Base-by-base conservation (phyloP, 2,797 vertebrate species). In the Babyrousa celebensis region DNA sequence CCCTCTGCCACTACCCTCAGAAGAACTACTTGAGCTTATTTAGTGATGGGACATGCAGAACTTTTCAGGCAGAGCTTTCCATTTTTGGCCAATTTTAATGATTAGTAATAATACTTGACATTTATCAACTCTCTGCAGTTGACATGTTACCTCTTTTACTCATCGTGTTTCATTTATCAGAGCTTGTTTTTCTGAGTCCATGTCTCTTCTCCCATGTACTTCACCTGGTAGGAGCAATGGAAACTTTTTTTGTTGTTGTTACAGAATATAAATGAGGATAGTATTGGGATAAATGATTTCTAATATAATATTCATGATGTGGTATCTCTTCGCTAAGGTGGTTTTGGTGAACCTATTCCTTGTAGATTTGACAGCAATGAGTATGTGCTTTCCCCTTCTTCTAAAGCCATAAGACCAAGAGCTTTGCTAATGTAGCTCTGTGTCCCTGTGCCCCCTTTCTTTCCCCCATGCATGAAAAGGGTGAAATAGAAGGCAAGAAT, bases 161-260 rank as follows among this genome's bases (percentile, higher is more conserved):
- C 43, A 67, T 18, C 6, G 23, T 79, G 72, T 62, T 93, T 88
- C 15, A 27, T 48, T 83, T 87, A 29, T 29, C 84, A 92, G 85
- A 72, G 29, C 29, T 95, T 68, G 27, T 91, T 96, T 68, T 67
- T 91, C 77, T 32, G 40, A 58, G n/a, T 92, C 14, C 36, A 74
- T n/a, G 27, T 48, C 85, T 85, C 10, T 77, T 85, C 56, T 92
- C 25, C n/a, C 52, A 85, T 71, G 92, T 77, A 25, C 70, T 82
- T 80, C 54, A 60, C 32, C 58, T 85, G 14, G 20, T 32, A 85
- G 62, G 48, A 29, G 4, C 1, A 21, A 70, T 20, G n/a, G 54
- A 85, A 89, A 86, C 10, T 58, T 70, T 65, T 79, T 80, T 43
- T 91, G 36, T 27, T 60, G 16, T 48, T 48, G 43, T 6, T 32